Evolutionary conservation across 2,888 invertebrate genomes (phyloP), one percentile per base, ranked within the genome.

Genomic region (Lycia hirtaria): DNA sequence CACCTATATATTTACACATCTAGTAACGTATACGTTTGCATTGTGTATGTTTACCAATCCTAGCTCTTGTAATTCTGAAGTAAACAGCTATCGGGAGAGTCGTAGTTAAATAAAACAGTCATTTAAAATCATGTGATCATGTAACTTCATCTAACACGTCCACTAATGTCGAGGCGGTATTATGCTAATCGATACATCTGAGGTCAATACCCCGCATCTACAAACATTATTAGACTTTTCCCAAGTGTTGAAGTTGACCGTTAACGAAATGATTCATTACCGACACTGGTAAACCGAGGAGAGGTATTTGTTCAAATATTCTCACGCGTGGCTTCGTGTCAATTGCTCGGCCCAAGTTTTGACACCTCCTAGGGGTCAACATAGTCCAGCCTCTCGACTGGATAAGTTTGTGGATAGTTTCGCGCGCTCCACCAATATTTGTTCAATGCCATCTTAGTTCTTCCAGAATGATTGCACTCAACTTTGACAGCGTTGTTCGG

Each of bases 181-280:
- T 81, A 87, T 84, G 83, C 79, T 82, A 86, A 88, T 84, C 73
- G 71, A 69, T 73, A 56, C 30, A 32, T 26, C 35, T 52, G 61
- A 65, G 67, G 67, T 87, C 82, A 78, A 77, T 76, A 81, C 73
- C 80, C 81, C 62, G 67, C 62, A 70, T 71, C 64, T 71, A 73
- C 76, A 79, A 80, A 78, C 56, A 80, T 81, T 80, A 78, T 82
- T 78, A 62, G 74, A 83, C 72, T 76, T 79, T 85, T 80, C 78
- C 76, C 76, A 81, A 86, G 85, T 86, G 81, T 76, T 81, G 75
- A 80, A 66, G 80, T 78, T 77, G 78, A 84, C 88, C 86, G 87
- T 88, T 90, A 87, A 84, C 78, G 78, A 86, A 86, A 89, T 90
- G 87, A 90, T 87, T 90, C 89, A 90, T 89, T 88, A 87, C 85